Evolutionary conservation across 1,140 invertebrate species (phyloP).

Genomic region (Macrotrachela quadricornifera): DNA sequence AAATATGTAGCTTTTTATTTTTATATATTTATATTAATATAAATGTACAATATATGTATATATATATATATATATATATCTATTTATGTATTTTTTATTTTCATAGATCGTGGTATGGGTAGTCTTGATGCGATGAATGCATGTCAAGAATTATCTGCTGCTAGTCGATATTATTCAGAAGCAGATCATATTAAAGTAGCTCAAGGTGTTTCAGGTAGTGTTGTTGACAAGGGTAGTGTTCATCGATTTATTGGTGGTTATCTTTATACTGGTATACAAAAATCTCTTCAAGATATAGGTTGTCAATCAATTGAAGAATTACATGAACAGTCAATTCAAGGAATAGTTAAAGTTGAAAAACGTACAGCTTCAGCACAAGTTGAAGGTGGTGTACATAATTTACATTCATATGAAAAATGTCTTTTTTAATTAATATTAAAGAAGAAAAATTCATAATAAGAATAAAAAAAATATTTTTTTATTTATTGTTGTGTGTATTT

Average conservation of each 20-base stretch:
- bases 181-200: slow-evolving; percentile 86
- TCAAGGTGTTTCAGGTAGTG: slow-evolving; percentile 89
- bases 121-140: slow-evolving; percentile 90
- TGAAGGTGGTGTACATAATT: slow-evolving; percentile 86
- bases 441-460: too few species aligned
- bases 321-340: not conserved
- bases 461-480: too few species aligned
- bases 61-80: too few species aligned
- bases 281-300: slow-evolving; percentile 92
- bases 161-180: slow-evolving; percentile 36
- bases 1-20: too few species aligned
- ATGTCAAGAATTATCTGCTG: slow-evolving; percentile 16
- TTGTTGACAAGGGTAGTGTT: slow-evolving; percentile 89
- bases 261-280: slow-evolving; percentile 73
- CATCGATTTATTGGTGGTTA: slow-evolving; percentile 87
- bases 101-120: slow-evolving; percentile 70
- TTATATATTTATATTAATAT: too few species aligned
- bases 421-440: too few species aligned
- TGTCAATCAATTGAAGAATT: not conserved
- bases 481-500: too few species aligned
- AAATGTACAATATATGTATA: too few species aligned
- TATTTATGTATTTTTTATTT: too few species aligned
- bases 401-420: slow-evolving; percentile 49
- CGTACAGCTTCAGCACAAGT: slow-evolving; percentile 76
- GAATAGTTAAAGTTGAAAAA: slow-evolving; percentile 48